These are phyloP conservation scores for Spodoptera litura DNA, from an alignment of 1,140 invertebrate genomes.

Conservation along the genomic window DNA sequence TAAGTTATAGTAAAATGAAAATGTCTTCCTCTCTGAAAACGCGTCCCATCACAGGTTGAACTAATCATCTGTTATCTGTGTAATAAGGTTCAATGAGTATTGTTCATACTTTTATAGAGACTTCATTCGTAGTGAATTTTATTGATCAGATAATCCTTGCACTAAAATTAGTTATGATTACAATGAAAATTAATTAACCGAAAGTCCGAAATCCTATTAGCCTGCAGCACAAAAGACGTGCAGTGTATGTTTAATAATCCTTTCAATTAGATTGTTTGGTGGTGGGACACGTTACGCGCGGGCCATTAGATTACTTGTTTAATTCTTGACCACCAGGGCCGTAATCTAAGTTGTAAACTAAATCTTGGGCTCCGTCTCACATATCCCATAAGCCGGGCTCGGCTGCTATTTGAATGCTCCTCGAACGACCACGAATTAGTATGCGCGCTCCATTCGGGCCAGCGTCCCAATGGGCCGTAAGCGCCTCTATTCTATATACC, in stretches of 20 bases:
- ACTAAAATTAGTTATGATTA: conserved; percentile 15
- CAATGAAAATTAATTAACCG: conserved; percentile 52
- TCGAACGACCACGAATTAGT: conserved; percentile 83
- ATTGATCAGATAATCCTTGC: neutral
- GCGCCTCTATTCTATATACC: conserved; percentile 72
- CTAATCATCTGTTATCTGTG: too few species aligned
- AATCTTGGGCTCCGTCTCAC: conserved; percentile 82
- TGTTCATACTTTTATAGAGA: too few species aligned
- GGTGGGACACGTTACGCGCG: conserved; percentile 64
- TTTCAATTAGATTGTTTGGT: conserved; percentile 64
- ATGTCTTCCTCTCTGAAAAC: too few species aligned
- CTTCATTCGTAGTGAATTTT: too few species aligned
- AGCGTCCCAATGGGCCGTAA: conserved; percentile 71
- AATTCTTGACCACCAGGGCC: conserved; percentile 81
- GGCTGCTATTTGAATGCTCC: conserved; percentile 81
- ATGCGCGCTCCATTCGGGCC: conserved; percentile 80
- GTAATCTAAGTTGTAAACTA: conserved; percentile 85
- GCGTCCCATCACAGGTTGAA: too few species aligned
- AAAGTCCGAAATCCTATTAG: conserved; percentile 58
- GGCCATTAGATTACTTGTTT: conserved; percentile 79
- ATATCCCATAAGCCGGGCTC: conserved; percentile 82
- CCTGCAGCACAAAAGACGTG: conserved; percentile 59
- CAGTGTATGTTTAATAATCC: conserved; percentile 67
- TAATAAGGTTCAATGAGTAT: too few species aligned
- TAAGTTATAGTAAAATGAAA: too few species aligned